Conservation (phyloP, 2,797 vertebrate species). For the Calcarius lapponicus region DNA sequence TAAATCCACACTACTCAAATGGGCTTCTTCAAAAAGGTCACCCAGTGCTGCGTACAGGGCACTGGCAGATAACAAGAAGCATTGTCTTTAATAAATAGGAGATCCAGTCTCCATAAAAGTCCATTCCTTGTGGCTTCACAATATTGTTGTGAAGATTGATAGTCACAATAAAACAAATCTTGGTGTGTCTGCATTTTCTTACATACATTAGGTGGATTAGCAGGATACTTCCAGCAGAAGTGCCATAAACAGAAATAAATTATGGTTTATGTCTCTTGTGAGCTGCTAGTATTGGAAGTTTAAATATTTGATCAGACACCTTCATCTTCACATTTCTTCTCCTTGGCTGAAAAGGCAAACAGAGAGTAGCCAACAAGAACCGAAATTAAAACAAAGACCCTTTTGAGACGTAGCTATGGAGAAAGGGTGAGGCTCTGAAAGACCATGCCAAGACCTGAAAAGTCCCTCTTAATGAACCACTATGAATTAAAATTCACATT, state of each 20-base stretch:
- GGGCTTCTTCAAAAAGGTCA: not conserved
- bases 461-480: not conserved
- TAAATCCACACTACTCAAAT: not conserved
- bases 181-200: not conserved
- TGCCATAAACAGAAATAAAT: slow-evolving; percentile 35
- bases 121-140: not conserved
- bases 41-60: not conserved
- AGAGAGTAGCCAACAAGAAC: not conserved
- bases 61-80: not conserved
- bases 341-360: not conserved
- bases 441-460: not conserved
- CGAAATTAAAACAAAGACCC: not conserved
- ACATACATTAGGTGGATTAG: slow-evolving; percentile 40
- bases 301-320: slow-evolving; percentile 55
- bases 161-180: not conserved
- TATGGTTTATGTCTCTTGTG: not conserved
- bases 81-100: not conserved
- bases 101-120: not conserved
- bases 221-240: slow-evolving; percentile 38
- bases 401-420: not conserved
- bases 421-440: not conserved
- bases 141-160: not conserved
- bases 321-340: slow-evolving; percentile 10
- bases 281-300: slow-evolving; percentile 37
- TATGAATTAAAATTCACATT: not conserved